phyloP scores from a whole-genome alignment of 2,888 invertebrate species.

The Agonopterix arenella region DNA sequence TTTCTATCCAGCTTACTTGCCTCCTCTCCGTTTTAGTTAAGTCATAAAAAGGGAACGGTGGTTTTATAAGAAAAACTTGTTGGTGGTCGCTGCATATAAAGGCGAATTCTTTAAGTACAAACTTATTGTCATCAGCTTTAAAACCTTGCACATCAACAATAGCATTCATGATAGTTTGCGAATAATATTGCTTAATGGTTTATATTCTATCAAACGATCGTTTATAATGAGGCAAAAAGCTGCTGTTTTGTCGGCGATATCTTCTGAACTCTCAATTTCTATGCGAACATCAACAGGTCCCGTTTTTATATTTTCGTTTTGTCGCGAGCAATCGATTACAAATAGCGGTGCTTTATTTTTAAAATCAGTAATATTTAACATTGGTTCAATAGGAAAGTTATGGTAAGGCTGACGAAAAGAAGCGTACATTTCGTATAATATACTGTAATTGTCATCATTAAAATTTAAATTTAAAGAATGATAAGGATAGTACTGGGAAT shows the following conservation, averaged over 20 bases:
- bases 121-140: too few relatives aligned
- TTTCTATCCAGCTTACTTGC: neutral
- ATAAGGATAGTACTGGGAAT: too few relatives aligned
- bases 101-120: constrained; percentile 5
- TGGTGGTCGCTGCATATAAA: neutral
- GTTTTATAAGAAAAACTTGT: neutral
- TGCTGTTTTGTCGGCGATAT: too few relatives aligned
- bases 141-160: too few relatives aligned
- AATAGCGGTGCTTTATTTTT: constrained; percentile 19
- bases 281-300: too few relatives aligned
- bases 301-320: neutral
- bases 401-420: constrained; percentile 8
- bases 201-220: constrained; percentile 21
- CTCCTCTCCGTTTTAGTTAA: neutral
- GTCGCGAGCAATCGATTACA: constrained; percentile 22
- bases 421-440: too few relatives aligned
- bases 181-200: constrained; percentile 16
- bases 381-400: constrained; percentile 6
- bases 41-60: neutral
- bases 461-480: too few relatives aligned
- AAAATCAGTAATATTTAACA: constrained; percentile 13
- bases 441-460: too few relatives aligned
- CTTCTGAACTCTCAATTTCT: too few relatives aligned
- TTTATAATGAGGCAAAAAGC: too few relatives aligned
- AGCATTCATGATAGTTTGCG: too few relatives aligned